Evolutionary conservation across 2,797 vertebrate genomes (phyloP).

Genomic region (Acanthis flammea): DNA sequence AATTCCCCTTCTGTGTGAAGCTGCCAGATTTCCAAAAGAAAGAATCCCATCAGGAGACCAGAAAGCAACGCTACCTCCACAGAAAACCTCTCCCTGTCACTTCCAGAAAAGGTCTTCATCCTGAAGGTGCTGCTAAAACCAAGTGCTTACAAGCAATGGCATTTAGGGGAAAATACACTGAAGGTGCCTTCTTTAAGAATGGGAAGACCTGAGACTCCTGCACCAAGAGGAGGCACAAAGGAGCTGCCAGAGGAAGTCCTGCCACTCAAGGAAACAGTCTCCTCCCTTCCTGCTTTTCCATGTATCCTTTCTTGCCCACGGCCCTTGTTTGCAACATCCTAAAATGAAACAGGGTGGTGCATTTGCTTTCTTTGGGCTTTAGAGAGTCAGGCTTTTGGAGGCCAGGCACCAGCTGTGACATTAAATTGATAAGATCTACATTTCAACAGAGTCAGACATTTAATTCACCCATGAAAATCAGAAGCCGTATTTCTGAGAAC

Average conservation of each 20-base stretch:
- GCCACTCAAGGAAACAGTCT: background rate
- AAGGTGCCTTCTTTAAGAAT: conserved; percentile 53
- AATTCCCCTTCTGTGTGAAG: conserved; percentile 4
- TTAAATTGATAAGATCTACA: conserved; percentile 46
- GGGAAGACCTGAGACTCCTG: background rate
- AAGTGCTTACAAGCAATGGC: background rate
- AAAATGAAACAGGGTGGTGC: background rate
- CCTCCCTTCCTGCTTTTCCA: background rate
- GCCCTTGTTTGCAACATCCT: background rate
- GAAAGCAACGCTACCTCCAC: background rate
- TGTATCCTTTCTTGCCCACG: background rate
- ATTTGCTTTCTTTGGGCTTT: conserved; percentile 18
- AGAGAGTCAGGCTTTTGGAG: conserved; percentile 12
- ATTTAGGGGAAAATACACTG: background rate
- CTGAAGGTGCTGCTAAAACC: conserved; percentile 62
- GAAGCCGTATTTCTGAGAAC: conserved; percentile 23
- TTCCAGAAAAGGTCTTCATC: conserved; percentile 38
- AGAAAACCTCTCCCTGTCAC: background rate
- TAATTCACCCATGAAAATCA: conserved; percentile 44
- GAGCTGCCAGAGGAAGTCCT: background rate
- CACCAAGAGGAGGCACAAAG: background rate
- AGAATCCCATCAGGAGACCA: background rate
- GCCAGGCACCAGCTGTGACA: background rate
- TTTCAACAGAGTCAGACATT: conserved; percentile 43
- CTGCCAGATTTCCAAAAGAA: conserved; percentile 15